Evolutionary conservation across 2,113 vertebrate genomes (phyloP), one percentile per base, ranked within the genome.

Genomic region (Colistium nudipinnis): DNA sequence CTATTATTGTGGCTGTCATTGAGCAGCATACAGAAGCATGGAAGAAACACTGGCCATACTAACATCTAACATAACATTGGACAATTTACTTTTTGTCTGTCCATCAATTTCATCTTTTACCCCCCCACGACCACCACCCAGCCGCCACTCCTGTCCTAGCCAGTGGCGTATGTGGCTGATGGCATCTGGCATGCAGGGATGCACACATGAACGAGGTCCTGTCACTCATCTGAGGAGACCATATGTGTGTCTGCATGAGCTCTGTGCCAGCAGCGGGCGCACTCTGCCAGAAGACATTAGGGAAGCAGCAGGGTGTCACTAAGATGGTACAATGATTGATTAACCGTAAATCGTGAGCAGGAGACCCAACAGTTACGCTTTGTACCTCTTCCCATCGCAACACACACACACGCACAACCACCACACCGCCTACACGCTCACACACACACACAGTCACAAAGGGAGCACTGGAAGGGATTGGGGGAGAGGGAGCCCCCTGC

Each of bases 211-310:
- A 88, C 90, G 90, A 87, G 91, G 90, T 88, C 90, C 93, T 92
- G 93, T 94, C 93, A 94, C 69, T 94, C 92, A 93, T 81, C 80
- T 33, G 76, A 87, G 80, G 87, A 76, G 71, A 78, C 93, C 93
- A 94, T 93, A 94, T 94, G 93, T 90, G 92, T 89, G 91, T 86
- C 92, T 84, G 91, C 92, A 60, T 90, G 91, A 93, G 90, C 83
- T 88, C 87, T 16, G 67, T 74, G 91, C 93, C 92, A 89, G 88
- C 87, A 85, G 90, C 90, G 31, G 76, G 82, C 76, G 44, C 80
- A 83, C 91, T 85, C 90, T 92, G 92, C 92, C 92, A 93, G 88
- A 90, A 92, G 88, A 93, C 92, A 94, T 94, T 93, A 94, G 87
- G 83, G 73, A 89, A 92, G 89, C 92, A 93, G 93, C 89, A 88